Percentiles rank a stretch among this genome's conserved stretches.
Evolutionary conservation across 2,888 invertebrate genomes (phyloP).

Genomic region (Eristalis tenax): DNA sequence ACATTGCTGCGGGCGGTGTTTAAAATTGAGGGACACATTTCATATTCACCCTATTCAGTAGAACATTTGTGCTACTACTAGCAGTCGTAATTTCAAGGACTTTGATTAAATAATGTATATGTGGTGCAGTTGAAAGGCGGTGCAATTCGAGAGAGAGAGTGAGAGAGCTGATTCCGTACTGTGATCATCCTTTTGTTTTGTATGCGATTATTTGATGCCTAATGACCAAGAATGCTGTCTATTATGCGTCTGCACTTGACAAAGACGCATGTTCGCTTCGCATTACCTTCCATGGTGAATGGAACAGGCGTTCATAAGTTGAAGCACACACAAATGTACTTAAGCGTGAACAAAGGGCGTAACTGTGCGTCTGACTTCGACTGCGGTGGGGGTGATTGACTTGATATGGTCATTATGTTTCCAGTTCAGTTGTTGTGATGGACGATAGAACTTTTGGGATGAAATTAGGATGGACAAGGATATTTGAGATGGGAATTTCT

Average conservation of each 20-base stretch:
- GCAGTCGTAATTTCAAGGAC: slow-evolving; percentile 54
- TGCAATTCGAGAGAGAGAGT: background rate
- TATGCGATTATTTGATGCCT: background rate
- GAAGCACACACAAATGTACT: background rate
- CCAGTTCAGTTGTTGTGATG: background rate
- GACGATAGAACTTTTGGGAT: background rate
- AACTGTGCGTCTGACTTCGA: background rate
- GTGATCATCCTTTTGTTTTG: background rate
- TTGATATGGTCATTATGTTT: background rate
- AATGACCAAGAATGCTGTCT: background rate
- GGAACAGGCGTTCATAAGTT: background rate
- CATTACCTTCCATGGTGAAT: background rate
- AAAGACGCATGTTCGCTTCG: background rate
- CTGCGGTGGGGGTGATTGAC: background rate
- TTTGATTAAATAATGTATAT: slow-evolving; percentile 62
- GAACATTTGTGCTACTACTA: slow-evolving; percentile 36
- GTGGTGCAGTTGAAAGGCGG: background rate
- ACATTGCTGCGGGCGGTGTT: slow-evolving; percentile 25
- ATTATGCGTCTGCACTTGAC: background rate
- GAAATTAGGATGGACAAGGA: background rate
- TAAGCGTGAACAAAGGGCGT: background rate
- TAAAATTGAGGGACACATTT: slow-evolving; percentile 63
- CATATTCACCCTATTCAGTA: slow-evolving; percentile 54
- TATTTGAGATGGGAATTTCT: background rate
- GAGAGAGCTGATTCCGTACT: background rate